Evolutionary conservation across 2,888 invertebrate genomes (phyloP).

Genomic region (Achlya flavicornis): DNA sequence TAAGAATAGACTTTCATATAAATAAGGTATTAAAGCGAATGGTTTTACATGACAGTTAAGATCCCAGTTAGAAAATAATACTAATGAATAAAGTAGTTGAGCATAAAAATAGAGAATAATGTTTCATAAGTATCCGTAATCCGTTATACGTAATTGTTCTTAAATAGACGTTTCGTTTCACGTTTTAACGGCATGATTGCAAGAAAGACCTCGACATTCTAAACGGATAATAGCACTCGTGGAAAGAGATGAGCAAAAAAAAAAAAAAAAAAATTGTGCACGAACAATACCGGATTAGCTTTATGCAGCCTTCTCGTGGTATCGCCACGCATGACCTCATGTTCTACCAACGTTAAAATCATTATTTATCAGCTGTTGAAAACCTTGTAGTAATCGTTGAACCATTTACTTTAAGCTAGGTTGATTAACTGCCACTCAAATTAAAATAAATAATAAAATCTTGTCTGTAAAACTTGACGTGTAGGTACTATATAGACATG

Average conservation of each 20-base stretch:
- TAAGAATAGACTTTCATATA: background rate
- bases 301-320: background rate
- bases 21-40: background rate
- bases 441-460: background rate
- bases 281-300: background rate
- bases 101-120: constrained; percentile 2
- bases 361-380: background rate
- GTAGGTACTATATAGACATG: background rate
- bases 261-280: background rate
- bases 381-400: background rate
- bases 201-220: constrained; percentile 25
- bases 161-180: constrained; percentile 37
- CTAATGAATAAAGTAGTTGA: background rate
- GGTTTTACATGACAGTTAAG: background rate
- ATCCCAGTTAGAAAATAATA: background rate
- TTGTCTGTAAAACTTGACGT: background rate
- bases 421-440: background rate
- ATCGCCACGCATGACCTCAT: constrained; percentile 8
- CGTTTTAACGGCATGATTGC: constrained; percentile 41
- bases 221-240: constrained; percentile 23
- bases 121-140: background rate
- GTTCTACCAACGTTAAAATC: constrained; percentile 1
- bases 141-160: constrained; percentile 18
- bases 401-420: background rate
- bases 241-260: constrained; percentile 24